Conservation (phyloP, 2,888 invertebrate species). For the Amorpha juglandis region DNA sequence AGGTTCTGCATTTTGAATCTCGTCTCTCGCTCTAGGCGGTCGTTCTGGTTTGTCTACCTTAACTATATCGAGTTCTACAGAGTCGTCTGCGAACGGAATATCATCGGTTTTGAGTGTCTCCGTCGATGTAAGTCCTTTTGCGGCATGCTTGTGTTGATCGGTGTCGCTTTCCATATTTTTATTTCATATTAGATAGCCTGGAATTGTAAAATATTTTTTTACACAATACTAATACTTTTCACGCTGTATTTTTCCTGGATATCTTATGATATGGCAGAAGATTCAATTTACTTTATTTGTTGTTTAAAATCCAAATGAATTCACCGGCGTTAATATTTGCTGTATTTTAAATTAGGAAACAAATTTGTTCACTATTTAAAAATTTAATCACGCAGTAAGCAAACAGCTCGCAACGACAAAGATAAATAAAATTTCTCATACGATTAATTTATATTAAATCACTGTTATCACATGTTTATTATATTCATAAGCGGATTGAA, state of each 20-base stretch:
- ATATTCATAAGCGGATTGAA: neutral
- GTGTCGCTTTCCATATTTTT: slow-evolving; percentile 56
- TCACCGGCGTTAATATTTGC: too few relatives aligned
- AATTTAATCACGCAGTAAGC: too few relatives aligned
- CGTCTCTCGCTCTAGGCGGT: slow-evolving; percentile 54
- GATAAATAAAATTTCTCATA: too few relatives aligned
- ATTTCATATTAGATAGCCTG: slow-evolving; percentile 67
- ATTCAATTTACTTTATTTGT: too few relatives aligned
- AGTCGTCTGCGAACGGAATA: slow-evolving; percentile 67
- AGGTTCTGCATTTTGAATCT: slow-evolving; percentile 42
- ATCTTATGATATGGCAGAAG: too few relatives aligned
- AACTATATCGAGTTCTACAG: slow-evolving; percentile 55
- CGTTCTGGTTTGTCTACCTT: slow-evolving; percentile 52
- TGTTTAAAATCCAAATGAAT: too few relatives aligned
- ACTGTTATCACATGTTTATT: neutral
- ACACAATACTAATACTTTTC: neutral
- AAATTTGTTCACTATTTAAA: too few relatives aligned
- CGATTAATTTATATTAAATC: too few relatives aligned
- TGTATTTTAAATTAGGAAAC: too few relatives aligned
- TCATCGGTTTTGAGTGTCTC: slow-evolving; percentile 55
- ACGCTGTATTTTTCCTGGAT: too few relatives aligned
- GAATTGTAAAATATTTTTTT: slow-evolving; percentile 39
- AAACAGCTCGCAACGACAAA: too few relatives aligned
- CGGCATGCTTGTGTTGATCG: slow-evolving; percentile 51
- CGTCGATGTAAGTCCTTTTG: slow-evolving; percentile 71